phyloP scores from a whole-genome alignment of 1,140 invertebrate species.

The Phymorhynchus buccinoides region DNA sequence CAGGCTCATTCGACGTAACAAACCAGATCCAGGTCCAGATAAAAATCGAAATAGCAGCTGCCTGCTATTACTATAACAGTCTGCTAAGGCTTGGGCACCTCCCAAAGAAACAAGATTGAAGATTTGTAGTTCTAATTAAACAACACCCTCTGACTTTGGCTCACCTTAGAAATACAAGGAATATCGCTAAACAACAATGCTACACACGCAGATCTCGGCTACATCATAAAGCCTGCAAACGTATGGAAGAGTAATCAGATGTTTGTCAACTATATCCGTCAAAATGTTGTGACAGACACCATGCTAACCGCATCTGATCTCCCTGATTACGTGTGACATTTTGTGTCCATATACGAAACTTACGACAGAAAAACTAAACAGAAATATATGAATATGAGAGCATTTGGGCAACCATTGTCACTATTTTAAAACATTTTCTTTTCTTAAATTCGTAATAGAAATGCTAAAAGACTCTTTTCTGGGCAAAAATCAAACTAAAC shows the following conservation, averaged over 20 bases:
- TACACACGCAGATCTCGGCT: neutral
- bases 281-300: slow-evolving; percentile 30
- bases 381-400: neutral
- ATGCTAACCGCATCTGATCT: slow-evolving; percentile 28
- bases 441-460: neutral
- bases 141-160: neutral
- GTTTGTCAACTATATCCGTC: neutral
- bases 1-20: no score
- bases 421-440: no score
- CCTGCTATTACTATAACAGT: no score
- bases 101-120: no score
- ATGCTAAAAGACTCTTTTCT: neutral
- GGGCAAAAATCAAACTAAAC: neutral
- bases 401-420: neutral
- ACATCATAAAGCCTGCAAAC: neutral
- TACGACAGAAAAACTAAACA: neutral
- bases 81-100: no score
- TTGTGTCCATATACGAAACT: slow-evolving; percentile 36
- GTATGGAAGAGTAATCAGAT: neutral
- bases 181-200: neutral
- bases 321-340: slow-evolving; percentile 57
- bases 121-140: no score
- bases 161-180: neutral
- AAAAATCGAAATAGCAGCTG: neutral
- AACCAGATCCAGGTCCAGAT: no score